These are phyloP conservation scores for Nerophis ophidion DNA, from an alignment of 2,113 vertebrate species.

Conservation along the genomic window DNA sequence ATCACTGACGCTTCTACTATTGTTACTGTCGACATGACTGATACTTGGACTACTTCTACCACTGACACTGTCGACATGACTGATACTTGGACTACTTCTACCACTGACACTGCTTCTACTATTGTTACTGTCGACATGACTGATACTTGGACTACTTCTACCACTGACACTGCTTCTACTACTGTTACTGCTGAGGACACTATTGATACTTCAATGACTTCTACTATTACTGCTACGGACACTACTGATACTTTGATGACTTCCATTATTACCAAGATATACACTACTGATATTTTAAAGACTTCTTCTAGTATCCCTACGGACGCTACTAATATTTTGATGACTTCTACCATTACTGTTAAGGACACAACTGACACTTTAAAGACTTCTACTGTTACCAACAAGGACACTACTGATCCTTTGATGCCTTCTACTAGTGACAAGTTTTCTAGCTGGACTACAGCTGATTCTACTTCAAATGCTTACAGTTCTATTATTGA, in stretches of 20 bases:
- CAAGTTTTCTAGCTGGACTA: background rate
- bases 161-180: too few species aligned
- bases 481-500: background rate
- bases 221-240: background rate
- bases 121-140: background rate
- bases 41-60: background rate
- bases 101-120: background rate
- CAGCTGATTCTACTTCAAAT: background rate
- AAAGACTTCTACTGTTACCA: too few species aligned
- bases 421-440: background rate
- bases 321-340: too few species aligned
- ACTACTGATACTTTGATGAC: background rate
- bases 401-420: too few species aligned
- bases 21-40: background rate
- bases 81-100: background rate
- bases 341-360: too few species aligned
- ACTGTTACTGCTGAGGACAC: background rate
- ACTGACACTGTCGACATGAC: background rate
- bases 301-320: too few species aligned
- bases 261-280: background rate
- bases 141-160: background rate
- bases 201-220: background rate
- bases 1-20: conserved; percentile 16
- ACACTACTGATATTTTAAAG: background rate
- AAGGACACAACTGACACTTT: too few species aligned